Evolutionary conservation across 2,113 vertebrate genomes (phyloP), one percentile per base, ranked within the genome.

Genomic region (Sterna hirundo): DNA sequence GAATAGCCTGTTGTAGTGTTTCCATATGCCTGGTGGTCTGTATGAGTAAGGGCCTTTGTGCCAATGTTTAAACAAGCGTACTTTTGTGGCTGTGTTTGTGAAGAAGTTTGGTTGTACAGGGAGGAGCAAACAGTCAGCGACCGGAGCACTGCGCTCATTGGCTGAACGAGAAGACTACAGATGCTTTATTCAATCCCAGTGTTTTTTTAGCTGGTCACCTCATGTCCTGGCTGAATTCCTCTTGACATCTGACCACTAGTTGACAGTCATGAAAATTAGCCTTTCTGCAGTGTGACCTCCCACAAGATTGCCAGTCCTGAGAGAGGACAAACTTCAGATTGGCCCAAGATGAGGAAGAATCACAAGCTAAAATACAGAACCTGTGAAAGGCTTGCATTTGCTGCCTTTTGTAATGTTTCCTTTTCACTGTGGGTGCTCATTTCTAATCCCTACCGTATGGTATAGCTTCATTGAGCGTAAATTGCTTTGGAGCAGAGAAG

Each of bases 61-160:
- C 12, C 77, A 42, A 4, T 51, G 51, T 85, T 80, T 34, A 22
- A 68, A 92, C 3, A 75, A 90, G 21, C 2, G 1, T 6, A 12
- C 8, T 64, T 55, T 26, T 36, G 34, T 44, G 75, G 60, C 58
- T 4, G 0, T 3, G 30, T 32, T 40, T 32, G 38, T 49, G 71
- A 52, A 52, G 60, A 69, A 26, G 65, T 79, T 69, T 44, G 27
- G 61, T 65, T 60, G 66, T 47, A 29, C 51, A 66, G 51, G 22
- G 60, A 82, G 84, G 42, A 91, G 64, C 70, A 81, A 7, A 25
- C 34, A 72, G 54, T 4, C 44, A 81, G 58, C 0, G 5, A 9
- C 11, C 3, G 11, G 36, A 42, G 49, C 15, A 1, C 47, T 13
- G 69, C 1, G 0, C 0, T 47, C 0, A 0, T 6, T 46, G 61